These are phyloP conservation scores for Salmo trutta DNA, from an alignment of 2,797 vertebrate species.

Conservation along the genomic window DNA sequence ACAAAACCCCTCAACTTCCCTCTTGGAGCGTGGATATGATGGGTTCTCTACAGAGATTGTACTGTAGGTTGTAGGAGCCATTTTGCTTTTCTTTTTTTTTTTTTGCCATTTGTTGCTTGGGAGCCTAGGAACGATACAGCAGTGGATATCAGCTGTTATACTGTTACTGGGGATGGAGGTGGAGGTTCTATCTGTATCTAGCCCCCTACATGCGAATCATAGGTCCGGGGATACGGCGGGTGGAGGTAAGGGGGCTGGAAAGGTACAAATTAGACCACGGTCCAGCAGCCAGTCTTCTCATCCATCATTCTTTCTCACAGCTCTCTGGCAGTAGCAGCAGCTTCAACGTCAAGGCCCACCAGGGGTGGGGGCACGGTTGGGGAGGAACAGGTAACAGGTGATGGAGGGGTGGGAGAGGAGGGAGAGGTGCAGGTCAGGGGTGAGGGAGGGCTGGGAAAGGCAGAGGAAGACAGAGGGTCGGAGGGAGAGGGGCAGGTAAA, in stretches of 20 bases:
- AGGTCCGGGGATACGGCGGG: slow-evolving; percentile 3
- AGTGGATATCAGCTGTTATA: background rate
- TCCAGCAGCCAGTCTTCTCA: slow-evolving; percentile 7
- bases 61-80: slow-evolving; percentile 11
- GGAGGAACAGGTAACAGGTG: slow-evolving; percentile 62
- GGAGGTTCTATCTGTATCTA: slow-evolving; percentile 8
- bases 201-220: slow-evolving; percentile 14
- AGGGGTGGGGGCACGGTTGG: slow-evolving; percentile 33
- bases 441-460: slow-evolving; percentile 32
- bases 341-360: slow-evolving; percentile 19
- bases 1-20: slow-evolving; percentile 20
- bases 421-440: slow-evolving; percentile 64
- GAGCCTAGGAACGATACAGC: background rate
- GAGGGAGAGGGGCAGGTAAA: slow-evolving; percentile 8
- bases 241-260: slow-evolving; percentile 1
- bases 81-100: background rate
- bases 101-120: background rate
- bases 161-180: background rate
- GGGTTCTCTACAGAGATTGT: slow-evolving; percentile 4
- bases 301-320: slow-evolving; percentile 51
- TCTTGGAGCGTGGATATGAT: slow-evolving; percentile 6
- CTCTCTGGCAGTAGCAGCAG: slow-evolving; percentile 52
- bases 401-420: slow-evolving; percentile 43
- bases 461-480: slow-evolving; percentile 2
- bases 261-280: background rate